These are phyloP conservation scores for Saccostrea echinata DNA, from an alignment of 1,140 invertebrate genomes.

Conservation along the genomic window DNA sequence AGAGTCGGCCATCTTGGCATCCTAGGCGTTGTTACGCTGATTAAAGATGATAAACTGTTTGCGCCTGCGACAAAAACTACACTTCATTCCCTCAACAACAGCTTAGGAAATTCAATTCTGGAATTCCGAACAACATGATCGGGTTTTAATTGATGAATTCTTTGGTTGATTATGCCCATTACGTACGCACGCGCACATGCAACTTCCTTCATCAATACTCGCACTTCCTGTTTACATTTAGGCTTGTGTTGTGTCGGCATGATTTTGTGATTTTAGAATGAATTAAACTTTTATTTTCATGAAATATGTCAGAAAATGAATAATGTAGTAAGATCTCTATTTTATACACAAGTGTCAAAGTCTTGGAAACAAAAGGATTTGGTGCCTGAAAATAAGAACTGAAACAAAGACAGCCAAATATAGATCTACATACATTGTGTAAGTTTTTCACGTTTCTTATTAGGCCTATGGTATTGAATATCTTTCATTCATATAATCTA, in stretches of 20 bases:
- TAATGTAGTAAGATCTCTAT: not conserved
- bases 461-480: no score
- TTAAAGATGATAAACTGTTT: conserved; percentile 6
- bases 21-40: conserved; percentile 25
- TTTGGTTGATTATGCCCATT: conserved; percentile 38
- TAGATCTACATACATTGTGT: no score
- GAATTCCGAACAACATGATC: conserved; percentile 19
- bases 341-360: not conserved
- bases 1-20: conserved; percentile 16
- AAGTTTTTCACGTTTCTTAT: no score
- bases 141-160: conserved; percentile 37
- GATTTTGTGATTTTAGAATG: not conserved
- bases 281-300: not conserved
- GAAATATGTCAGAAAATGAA: not conserved
- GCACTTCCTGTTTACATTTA: conserved; percentile 23
- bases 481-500: no score
- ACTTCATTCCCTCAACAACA: conserved; percentile 7
- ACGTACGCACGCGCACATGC: not conserved
- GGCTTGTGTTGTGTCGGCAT: conserved; percentile 21
- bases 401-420: no score
- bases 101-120: conserved; percentile 3
- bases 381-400: not conserved
- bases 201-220: not conserved
- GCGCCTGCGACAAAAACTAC: conserved; percentile 1
- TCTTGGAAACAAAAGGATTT: not conserved